Evolutionary conservation across 2,888 invertebrate genomes (phyloP), one percentile per base, ranked within the genome.

Genomic region (Cyclophora albipunctata): DNA sequence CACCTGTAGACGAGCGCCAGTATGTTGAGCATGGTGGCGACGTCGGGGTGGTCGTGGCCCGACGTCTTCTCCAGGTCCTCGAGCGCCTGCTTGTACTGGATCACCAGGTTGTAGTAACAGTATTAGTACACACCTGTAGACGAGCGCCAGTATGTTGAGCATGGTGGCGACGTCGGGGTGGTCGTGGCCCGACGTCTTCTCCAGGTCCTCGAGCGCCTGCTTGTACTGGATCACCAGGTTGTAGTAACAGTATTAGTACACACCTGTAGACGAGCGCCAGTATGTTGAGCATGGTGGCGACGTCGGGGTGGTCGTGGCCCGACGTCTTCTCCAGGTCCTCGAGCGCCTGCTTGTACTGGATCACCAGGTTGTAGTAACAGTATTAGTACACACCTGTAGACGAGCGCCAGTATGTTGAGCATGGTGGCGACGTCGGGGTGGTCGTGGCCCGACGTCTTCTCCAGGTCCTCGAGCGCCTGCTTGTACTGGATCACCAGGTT

Each of bases 141-240:
- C 99, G 48, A 99, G 92, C 6, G 99, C 99, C 56, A 99, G 91
- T 66, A 99, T 86, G 79, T 99, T 99, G 62, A 99, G 91, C 99
- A 99, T 99, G 45, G 99, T 99, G 45, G 99, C 99, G n/a, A 99
- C 99, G 77, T 99, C 99, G 0, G 99, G 99, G 85, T 99, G 99
- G 86, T 99, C 98, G 79, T 99, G 98, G 0, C 99, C 99, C 52
- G 97, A 97, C 0, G 98, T 99, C 88, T 98, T 98, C 89, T 99
- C 99, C 69, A 99, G 91, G 88, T 99, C 99, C 83, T 99, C 99
- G 45, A 99, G 91, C 0, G 99, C 99, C 84, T 99, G 99, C 82
- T 99, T 99, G 90, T 99, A 99, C 89, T 99, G 99, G 63, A 99
- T 99, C 51, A 99, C 99, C 73, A 99, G 91, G 89, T 99, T 99